Evolutionary conservation across 1,140 invertebrate species (phyloP), one percentile per base, ranked within the genome.

Genomic region (Chrysomallon squamiferum): DNA sequence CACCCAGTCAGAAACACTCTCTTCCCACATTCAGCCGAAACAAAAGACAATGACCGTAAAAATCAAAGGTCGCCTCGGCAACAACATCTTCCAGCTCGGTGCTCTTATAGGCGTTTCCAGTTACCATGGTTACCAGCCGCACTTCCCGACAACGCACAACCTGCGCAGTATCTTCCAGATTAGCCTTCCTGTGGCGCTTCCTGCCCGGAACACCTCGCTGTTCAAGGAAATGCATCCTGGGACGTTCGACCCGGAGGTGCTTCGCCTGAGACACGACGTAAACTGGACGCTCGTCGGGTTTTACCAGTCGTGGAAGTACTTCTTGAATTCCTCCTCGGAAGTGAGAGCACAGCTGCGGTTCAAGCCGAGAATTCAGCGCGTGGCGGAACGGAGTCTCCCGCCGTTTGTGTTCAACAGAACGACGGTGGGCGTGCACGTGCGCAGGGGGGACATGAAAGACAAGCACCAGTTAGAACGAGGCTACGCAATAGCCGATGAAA

Each of bases 271-370:
- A 5, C 5, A 32, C n/a, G 11, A 41, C 32, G 32, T 18, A 2
- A 57, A 62, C 45, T 38, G 64, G 58, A 43, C 58, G 29, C 38
- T 59, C 38, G 49, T 62, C 2, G 71, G 68, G 1, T 79, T 72
- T 59, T 72, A 69, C 27, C 77, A 79, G 54, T 77, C 75, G 0
- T 79, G 75, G 75, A 75, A 73, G 58, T 79, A 79, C 57, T 79
- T 79, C 65, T 25, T 65, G 22, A 57, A 73, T 33, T 56, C 63
- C 2, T 43, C 35, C 27, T 54, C 72, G 3, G 66, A 67, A 33
- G 54, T 79, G 2, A 13, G 70, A 22, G 50, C 61, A 18, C 57
- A 73, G 27, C 71, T 77, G 35, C 71, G 38, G 20, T 76, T 79
- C 20, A 71, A 70, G 9, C 20, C 45, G 15, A 11, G 49, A 18